Evolutionary conservation across 2,797 vertebrate genomes (phyloP).

Genomic region (Gastrophryne carolinensis): DNA sequence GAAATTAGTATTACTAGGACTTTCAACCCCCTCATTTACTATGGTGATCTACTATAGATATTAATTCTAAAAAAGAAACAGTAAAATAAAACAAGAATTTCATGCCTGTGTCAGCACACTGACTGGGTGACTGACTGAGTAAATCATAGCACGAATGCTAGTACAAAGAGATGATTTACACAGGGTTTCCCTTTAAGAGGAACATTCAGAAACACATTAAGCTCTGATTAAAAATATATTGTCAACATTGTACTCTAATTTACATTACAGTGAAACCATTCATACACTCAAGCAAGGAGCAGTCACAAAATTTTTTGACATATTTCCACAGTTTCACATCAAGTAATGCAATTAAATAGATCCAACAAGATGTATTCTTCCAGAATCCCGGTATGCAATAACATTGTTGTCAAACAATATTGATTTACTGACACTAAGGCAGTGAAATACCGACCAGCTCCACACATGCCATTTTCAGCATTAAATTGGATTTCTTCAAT

Average conservation of each 20-base stretch:
- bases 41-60: no score
- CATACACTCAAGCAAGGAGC: background rate
- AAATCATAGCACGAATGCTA: no score
- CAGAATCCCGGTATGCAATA: conserved; percentile 30
- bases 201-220: no score
- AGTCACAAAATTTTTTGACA: background rate
- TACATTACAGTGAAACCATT: background rate
- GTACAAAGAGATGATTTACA: no score
- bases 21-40: no score
- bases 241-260: background rate
- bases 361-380: conserved; percentile 21
- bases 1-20: no score
- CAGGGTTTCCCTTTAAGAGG: no score
- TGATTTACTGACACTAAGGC: conserved; percentile 29
- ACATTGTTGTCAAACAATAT: conserved; percentile 36
- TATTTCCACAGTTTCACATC: conserved; percentile 16
- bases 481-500: conserved; percentile 30
- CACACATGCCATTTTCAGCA: conserved; percentile 29
- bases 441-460: conserved; percentile 22
- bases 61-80: no score
- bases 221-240: background rate
- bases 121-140: no score
- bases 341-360: conserved; percentile 16
- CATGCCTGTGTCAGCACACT: no score
- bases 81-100: no score